Conservation (phyloP, 2,113 vertebrate genomes). For the Entelurus aequoreus region DNA sequence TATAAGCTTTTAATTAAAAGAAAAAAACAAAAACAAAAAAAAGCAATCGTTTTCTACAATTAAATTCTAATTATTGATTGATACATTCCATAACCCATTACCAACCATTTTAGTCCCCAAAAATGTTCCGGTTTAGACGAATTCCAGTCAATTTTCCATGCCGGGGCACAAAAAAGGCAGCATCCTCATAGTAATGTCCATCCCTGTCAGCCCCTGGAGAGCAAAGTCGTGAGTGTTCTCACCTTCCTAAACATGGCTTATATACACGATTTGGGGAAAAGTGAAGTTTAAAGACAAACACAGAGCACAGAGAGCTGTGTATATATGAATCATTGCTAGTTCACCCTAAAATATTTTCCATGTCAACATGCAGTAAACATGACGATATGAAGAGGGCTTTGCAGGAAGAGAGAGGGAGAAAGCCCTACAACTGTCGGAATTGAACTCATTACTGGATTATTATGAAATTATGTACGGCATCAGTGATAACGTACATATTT, state of each 20-base stretch:
- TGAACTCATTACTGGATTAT: not conserved
- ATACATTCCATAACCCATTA: not conserved
- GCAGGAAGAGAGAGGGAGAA: constrained; percentile 50
- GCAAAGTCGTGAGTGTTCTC: constrained; percentile 36
- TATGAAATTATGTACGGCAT: no score
- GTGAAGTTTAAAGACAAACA: constrained; percentile 74
- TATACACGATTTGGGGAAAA: constrained; percentile 72
- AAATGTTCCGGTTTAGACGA: constrained; percentile 9
- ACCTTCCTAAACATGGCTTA: constrained; percentile 58
- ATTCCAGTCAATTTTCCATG: constrained; percentile 13
- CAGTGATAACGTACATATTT: no score
- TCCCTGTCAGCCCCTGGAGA: constrained; percentile 29
- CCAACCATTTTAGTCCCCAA: not conserved
- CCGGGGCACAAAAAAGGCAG: not conserved
- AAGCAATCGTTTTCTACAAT: not conserved
- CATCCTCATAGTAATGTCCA: constrained; percentile 15
- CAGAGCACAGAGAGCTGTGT: constrained; percentile 54
- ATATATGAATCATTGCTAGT: constrained; percentile 71
- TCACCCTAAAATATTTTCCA: constrained; percentile 75
- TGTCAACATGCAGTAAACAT: constrained; percentile 71
- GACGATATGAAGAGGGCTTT: constrained; percentile 50
- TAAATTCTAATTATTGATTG: not conserved
- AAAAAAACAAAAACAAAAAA: not conserved
- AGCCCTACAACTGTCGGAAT: constrained; percentile 7
- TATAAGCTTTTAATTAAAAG: constrained; percentile 1